Base-by-base conservation (phyloP, 1,140 invertebrate genomes). In the Druon quercuslanigerum region DNA sequence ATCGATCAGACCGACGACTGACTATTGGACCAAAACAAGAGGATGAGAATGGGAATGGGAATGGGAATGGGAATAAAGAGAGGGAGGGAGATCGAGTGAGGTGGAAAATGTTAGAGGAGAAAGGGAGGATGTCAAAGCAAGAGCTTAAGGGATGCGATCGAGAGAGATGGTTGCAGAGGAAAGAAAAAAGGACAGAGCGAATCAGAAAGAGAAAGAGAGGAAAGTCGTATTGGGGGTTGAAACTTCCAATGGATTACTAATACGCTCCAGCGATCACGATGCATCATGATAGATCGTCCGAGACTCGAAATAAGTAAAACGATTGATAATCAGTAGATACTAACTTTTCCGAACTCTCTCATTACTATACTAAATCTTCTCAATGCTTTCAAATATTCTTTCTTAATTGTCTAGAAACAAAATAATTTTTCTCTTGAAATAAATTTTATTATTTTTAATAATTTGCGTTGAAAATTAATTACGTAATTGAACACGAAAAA, bases 11-110 rank as follows among this genome's bases (percentile, higher is more conserved):
- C 86, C 80, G 84, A 80, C 85, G 84, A 88, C 85, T 84, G 87
- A 91, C 88, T 89, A 91, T 91, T 90, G 89, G 87, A 87, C 86
- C 86, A 90, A 90, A 90, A 91, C 89, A 90, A 91, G 86, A 90
- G 88, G 86, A 86, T 83, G 87, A 84, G 82, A 86, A 81, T 86
- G 83, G 81, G 83, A 86, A 83, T 80, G 86, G 72, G 81, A 78
- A 84, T 86, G 82, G 81, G 83, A 86, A 83, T 80, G 86, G 72
- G 81, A 77, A 83, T 75, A 82, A 82, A 85, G 72, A 73, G 76
- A 77, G 66, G 52, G 74, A 74, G 72, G 73, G 74, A 52, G 66
- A 76, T 60, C 70, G 76, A 79, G 76, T 66, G 75, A 79, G 78
- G 74, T 56, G 60, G 60, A 66, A 66, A 66, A 66, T 33, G 60